These are phyloP conservation scores for Pocillopora damicornis DNA, from an alignment of 64 coral and sea anemone genomes.

Conservation along the genomic window DNA sequence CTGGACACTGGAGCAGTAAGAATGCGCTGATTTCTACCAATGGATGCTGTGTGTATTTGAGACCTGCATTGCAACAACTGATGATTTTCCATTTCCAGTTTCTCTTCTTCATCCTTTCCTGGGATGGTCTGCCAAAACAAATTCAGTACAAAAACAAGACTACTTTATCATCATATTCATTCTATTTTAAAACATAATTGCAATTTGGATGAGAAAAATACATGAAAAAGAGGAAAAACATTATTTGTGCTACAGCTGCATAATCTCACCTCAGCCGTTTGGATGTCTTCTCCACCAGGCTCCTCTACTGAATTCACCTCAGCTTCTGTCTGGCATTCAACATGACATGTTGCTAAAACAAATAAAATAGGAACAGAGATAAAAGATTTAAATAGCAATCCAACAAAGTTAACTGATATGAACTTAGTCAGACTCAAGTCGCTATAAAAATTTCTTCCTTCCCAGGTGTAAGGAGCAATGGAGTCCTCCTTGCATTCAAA, in stretches of 20 bases:
- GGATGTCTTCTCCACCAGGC: background rate
- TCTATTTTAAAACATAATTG: background rate
- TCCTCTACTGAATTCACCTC: background rate
- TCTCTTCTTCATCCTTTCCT: background rate
- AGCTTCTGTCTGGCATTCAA: conserved; percentile 22
- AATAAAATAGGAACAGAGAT: background rate
- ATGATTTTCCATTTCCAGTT: background rate
- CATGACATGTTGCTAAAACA: conserved; percentile 14
- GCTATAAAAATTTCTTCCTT: too few species aligned
- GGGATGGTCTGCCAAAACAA: background rate
- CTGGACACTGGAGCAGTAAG: conserved; percentile 29
- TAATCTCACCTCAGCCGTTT: too few species aligned
- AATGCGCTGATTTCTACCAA: background rate
- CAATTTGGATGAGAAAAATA: too few species aligned
- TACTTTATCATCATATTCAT: background rate
- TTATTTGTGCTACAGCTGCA: too few species aligned
- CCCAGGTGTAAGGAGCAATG: too few species aligned
- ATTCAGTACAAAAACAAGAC: background rate
- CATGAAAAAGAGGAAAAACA: too few species aligned
- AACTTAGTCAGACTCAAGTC: too few species aligned
- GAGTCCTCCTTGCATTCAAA: too few species aligned
- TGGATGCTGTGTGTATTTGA: background rate
- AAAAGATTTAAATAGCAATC: background rate
- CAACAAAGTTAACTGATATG: background rate
- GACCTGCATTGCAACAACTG: background rate